phyloP scores from a whole-genome alignment of 2,888 invertebrate genomes.

The Hypolimnas misippus region DNA sequence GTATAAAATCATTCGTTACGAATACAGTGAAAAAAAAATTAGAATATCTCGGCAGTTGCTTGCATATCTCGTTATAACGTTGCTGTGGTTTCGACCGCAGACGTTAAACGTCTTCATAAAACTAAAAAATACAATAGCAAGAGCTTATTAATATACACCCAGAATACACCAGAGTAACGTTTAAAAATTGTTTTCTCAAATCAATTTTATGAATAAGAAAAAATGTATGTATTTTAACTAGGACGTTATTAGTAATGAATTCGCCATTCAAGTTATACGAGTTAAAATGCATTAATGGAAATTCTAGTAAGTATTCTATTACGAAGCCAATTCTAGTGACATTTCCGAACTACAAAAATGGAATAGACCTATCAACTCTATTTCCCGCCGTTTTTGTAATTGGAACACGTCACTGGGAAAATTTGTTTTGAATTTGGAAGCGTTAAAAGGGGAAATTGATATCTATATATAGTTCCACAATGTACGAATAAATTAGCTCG shows the following conservation, averaged over 20 bases:
- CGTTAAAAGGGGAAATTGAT: constrained; percentile 12
- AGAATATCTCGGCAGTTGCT: no score
- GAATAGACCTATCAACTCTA: constrained; percentile 9
- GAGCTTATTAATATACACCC: not conserved
- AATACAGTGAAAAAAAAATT: no score
- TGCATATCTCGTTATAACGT: not conserved
- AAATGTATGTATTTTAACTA: no score
- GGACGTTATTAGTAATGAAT: no score
- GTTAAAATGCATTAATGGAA: not conserved
- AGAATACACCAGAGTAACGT: not conserved
- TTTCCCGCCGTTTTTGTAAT: constrained; percentile 20
- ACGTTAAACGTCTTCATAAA: not conserved
- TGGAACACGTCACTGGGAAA: constrained; percentile 11
- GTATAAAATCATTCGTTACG: no score
- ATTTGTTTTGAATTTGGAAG: constrained; percentile 18
- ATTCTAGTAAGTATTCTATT: not conserved
- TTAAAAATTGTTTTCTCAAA: not conserved
- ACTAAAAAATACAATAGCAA: not conserved
- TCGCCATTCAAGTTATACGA: no score
- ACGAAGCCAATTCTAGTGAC: not conserved
- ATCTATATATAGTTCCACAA: not conserved
- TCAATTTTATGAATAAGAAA: no score
- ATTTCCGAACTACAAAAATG: constrained; percentile 10
- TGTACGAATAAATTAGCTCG: no score
- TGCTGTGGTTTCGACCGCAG: not conserved